Base-by-base conservation (phyloP, 2,888 invertebrate species). In the Microplitis manilae region DNA sequence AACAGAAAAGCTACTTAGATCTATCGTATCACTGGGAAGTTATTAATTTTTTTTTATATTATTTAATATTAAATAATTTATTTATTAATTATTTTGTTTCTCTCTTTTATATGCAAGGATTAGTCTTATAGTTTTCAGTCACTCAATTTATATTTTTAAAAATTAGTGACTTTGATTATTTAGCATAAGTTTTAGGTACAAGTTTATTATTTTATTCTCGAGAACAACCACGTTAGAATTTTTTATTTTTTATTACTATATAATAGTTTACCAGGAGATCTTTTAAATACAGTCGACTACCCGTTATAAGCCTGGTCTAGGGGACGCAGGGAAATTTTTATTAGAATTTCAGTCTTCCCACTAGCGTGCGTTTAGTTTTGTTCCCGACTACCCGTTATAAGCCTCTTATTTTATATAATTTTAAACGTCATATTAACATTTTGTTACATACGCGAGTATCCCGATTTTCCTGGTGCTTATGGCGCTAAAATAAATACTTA, bases 1-100 rank as follows among this genome's bases (percentile, higher is more conserved):
- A 50, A 9, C 50, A 50, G 50, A 38, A 39, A 40, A 61, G 13
- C 38, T 67, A 39, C 62, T 70, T 70, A 5, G 38, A 71, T 65
- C 41, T 73, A 73, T 73, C 39, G 61, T 71, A 71, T 73, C 73
- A 73, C 73, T n/a, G 65, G 65, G 50, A 65, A 73, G 64, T 73
- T 73, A 38, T 61, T 38, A 62, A 40, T 62, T n/a, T 62, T 61
- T 50, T 50, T 50, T 7, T 38, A 62, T 59, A 59, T 60, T 67
- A 30, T 9, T 73, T 50, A 38, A 17, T 50, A 67, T 17, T 50
- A 73, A 73, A 20, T 15, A 38, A 60, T 17, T 60, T 38, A 7
- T 62, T 72, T 62, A 62, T n/a, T 73, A 13, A 30, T 30, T 72
- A n/a, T 72, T 15, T 13, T 39, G 9, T 59, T 13, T 41, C 30